Percentiles rank a stretch among this genome's conserved stretches.
phyloP scores from a whole-genome alignment of 1,140 invertebrate genomes.

The Rhysida immarginata region DNA sequence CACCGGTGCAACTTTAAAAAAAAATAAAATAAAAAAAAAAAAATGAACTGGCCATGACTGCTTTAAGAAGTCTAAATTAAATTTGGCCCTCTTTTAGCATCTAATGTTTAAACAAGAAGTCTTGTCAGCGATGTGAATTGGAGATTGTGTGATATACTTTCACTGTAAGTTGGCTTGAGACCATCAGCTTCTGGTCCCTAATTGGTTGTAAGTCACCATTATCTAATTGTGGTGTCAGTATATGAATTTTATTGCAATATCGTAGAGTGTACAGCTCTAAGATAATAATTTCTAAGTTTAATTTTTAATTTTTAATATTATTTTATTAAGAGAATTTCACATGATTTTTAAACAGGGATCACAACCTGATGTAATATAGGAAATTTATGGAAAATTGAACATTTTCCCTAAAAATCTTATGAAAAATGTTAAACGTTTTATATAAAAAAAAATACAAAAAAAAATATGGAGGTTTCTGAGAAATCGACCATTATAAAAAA shows the following conservation, averaged over 20 bases:
- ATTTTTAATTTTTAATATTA: not conserved
- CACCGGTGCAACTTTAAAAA: constrained; percentile 1
- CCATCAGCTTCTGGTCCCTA: constrained; percentile 4
- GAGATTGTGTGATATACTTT: not conserved
- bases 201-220: not conserved
- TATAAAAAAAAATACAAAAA: not conserved
- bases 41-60: not conserved
- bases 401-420: constrained; percentile 2
- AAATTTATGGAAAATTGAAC: not conserved
- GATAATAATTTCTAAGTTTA: not conserved
- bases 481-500: not conserved
- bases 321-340: not conserved
- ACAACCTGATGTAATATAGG: constrained; percentile 2
- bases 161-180: not conserved
- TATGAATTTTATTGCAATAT: not conserved
- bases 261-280: not conserved
- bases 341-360: not conserved
- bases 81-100: not conserved
- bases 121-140: not conserved
- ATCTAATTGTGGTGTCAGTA: not conserved
- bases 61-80: not conserved
- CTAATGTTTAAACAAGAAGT: not conserved
- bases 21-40: too few relatives aligned
- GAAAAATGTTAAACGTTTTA: not conserved
- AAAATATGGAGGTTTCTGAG: constrained; percentile 1